Conservation (phyloP, 2,113 vertebrate genomes). For the Lucifuga dentata region DNA sequence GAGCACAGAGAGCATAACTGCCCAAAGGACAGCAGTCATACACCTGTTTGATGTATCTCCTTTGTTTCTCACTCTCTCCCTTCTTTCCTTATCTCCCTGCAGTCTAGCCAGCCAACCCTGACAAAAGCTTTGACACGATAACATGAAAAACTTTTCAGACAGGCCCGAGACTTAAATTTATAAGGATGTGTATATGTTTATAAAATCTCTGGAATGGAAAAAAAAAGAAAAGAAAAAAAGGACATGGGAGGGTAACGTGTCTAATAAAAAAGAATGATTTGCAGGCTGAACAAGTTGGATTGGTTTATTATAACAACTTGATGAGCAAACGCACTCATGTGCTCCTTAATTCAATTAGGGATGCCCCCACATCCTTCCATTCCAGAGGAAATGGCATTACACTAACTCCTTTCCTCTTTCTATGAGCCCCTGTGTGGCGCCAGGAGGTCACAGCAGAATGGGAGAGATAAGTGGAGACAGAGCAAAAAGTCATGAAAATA, state of each 20-base stretch:
- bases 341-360: constrained; percentile 76
- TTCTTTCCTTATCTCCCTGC: constrained; percentile 31
- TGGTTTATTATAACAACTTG: constrained; percentile 73
- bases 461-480: constrained; percentile 1
- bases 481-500: constrained; percentile 18
- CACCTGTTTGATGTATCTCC: constrained; percentile 61
- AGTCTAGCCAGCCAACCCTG: constrained; percentile 31
- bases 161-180: constrained; percentile 37
- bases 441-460: constrained; percentile 58
- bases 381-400: constrained; percentile 42
- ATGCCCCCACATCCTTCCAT: constrained; percentile 69
- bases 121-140: constrained; percentile 57
- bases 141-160: constrained; percentile 57
- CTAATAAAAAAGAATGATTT: constrained; percentile 74
- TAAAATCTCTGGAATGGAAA: constrained; percentile 22
- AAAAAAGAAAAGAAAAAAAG: constrained; percentile 22
- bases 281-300: constrained; percentile 64
- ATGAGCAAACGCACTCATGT: constrained; percentile 82
- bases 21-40: constrained; percentile 62
- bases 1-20: constrained; percentile 57
- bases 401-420: constrained; percentile 48
- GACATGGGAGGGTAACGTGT: constrained; percentile 42
- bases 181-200: constrained; percentile 29
- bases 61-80: constrained; percentile 52
- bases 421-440: constrained; percentile 62